Percentiles rank a stretch among this genome's conserved stretches.
phyloP scores from a whole-genome alignment of 2,888 invertebrate genomes.

The Spodoptera littoralis region DNA sequence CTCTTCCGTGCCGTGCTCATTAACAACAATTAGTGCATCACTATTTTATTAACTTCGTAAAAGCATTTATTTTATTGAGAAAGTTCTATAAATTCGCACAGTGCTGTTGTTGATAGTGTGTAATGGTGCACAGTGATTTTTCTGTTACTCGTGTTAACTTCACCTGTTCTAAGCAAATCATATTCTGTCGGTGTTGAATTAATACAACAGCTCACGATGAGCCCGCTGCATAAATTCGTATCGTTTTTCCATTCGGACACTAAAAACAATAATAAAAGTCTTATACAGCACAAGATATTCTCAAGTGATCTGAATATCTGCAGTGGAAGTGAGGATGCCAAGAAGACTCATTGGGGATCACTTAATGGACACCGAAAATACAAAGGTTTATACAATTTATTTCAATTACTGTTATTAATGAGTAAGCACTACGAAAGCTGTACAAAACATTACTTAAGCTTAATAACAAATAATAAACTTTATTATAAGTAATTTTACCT shows the following conservation, averaged over 20 bases:
- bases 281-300: constrained; percentile 86
- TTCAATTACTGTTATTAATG: constrained; percentile 1
- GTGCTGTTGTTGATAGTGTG: constrained; percentile 42
- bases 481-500: neutral
- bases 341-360: constrained; percentile 87
- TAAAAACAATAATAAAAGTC: constrained; percentile 81
- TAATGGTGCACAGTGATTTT: constrained; percentile 44
- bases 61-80: constrained; percentile 44
- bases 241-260: constrained; percentile 89
- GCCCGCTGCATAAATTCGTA: constrained; percentile 89
- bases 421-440: neutral
- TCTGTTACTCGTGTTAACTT: constrained; percentile 21
- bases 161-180: neutral
- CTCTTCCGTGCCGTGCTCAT: constrained; percentile 61
- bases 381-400: constrained; percentile 67
- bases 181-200: constrained; percentile 14
- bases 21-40: constrained; percentile 57
- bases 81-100: constrained; percentile 32
- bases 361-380: constrained; percentile 83
- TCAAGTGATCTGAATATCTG: constrained; percentile 88
- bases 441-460: constrained; percentile 2
- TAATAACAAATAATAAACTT: constrained; percentile 4
- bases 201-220: constrained; percentile 76
- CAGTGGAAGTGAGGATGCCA: constrained; percentile 78
- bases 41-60: constrained; percentile 39